phyloP scores from a whole-genome alignment of 2,113 vertebrate species.

The Holacanthus passer region DNA sequence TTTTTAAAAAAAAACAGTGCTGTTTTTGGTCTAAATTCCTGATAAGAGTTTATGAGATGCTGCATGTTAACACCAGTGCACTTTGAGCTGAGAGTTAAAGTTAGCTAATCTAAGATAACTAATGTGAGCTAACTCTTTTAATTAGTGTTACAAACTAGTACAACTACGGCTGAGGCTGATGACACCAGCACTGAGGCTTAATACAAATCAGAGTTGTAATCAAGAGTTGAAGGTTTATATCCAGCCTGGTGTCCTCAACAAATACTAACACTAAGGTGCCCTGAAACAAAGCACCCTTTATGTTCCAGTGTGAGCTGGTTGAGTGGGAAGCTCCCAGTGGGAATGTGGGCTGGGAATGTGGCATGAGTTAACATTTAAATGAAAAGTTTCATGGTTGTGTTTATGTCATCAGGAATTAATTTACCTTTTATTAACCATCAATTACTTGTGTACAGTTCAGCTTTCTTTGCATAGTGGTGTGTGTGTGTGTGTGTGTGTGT shows the following conservation, averaged over 20 bases:
- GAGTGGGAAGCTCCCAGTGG: not conserved
- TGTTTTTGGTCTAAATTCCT: too few species aligned
- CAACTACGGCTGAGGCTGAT: too few species aligned
- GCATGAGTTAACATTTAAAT: not conserved
- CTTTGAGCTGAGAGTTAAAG: too few species aligned
- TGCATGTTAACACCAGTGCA: too few species aligned
- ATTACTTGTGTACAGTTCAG: not conserved
- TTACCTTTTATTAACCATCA: too few species aligned
- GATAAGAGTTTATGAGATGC: too few species aligned
- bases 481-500: not conserved
- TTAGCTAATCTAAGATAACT: too few species aligned
- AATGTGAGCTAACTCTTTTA: too few species aligned
- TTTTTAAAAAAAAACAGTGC: too few species aligned
- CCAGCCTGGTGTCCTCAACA: not conserved
- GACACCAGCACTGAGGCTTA: too few species aligned
- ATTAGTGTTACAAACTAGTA: too few species aligned
- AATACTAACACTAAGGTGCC: not conserved
- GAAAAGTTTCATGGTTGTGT: not conserved
- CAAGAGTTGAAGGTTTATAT: not conserved
- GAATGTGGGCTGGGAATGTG: not conserved
- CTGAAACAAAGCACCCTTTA: not conserved
- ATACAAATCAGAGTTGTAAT: too few species aligned
- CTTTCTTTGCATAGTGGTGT: not conserved
- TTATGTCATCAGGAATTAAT: not conserved
- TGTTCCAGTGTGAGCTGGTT: not conserved